Evolutionary conservation across 2,113 vertebrate species (phyloP), one percentile per base, ranked within the genome.

Genomic region (Psilopsiagon aurifrons): DNA sequence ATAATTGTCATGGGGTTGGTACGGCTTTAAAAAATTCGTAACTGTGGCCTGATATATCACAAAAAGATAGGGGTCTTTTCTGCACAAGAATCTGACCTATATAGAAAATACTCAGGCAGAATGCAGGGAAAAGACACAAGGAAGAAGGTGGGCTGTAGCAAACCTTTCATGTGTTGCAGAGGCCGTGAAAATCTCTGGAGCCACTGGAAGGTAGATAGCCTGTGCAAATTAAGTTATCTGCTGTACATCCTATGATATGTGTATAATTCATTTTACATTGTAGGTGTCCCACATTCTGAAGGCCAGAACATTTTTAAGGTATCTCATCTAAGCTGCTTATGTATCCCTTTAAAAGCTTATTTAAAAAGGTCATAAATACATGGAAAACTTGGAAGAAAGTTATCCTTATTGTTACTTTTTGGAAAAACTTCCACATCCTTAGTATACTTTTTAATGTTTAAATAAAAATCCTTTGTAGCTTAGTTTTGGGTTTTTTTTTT

Each of bases 151-250:
- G 46, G 31, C 71, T 86, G 77, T 22, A 84, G 76, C 79, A 88
- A 94, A 94, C 29, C 93, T 96, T 92, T 92, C 64, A 93, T 90
- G 88, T 92, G 66, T 35, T 71, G 47, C 86, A 83, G 29, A 31
- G 66, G 64, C 88, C 49, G 29, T 79, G 80, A 25, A 69, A 88
- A 92, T 94, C 63, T 35, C 49, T 41, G 90, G 66, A 91, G 86
- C 86, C 91, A 69, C 91, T 79, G 70, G 73, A 52, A 91, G 69
- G 76, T 7, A 91, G 95, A 88, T 88, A 92, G 92, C 94, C 76
- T 71, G 73, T 82, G 86, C 83, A 86, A 86, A 93, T 92, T 47
- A 88, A 76, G 96, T 93, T 88, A 66, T 76, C 88, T 84, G 18
- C 83, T 84, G 5, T 66, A 13, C 47, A 9, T 79, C 59, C n/a